phyloP scores from a whole-genome alignment of 1,140 invertebrate species.

The Scaptomyza hsui region DNA sequence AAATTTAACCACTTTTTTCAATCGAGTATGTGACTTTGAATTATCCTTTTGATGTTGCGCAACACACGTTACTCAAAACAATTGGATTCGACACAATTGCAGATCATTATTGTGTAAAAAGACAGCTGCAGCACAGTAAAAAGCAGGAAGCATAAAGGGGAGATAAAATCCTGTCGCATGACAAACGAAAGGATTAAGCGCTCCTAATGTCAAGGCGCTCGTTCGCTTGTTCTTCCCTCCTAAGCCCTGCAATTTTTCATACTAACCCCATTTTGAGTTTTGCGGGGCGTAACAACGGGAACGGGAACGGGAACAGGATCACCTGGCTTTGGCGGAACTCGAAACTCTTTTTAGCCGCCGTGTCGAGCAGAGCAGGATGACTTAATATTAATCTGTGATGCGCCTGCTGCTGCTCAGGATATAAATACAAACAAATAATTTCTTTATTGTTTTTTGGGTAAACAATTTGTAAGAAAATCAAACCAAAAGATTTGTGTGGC shows the following conservation, averaged over 20 bases:
- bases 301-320: slow-evolving; percentile 14
- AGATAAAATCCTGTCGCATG: slow-evolving; percentile 27
- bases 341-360: slow-evolving; percentile 25
- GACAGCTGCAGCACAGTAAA: slow-evolving; percentile 24
- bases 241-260: slow-evolving; percentile 69
- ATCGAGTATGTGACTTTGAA: background rate
- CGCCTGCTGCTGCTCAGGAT: slow-evolving; percentile 32
- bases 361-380: slow-evolving; percentile 44
- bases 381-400: slow-evolving; percentile 54
- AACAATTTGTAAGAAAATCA: slow-evolving; percentile 68
- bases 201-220: slow-evolving; percentile 42
- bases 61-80: background rate
- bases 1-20: too few species aligned
- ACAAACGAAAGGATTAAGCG: slow-evolving; percentile 67
- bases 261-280: slow-evolving; percentile 27
- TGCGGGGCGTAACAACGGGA: slow-evolving; percentile 11
- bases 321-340: slow-evolving; percentile 32
- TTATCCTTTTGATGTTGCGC: background rate
- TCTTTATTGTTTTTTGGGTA: slow-evolving; percentile 48
- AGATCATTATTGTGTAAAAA: background rate
- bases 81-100: background rate
- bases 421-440: slow-evolving; percentile 70
- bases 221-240: slow-evolving; percentile 3
- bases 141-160: slow-evolving; percentile 21
- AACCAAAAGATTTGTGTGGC: slow-evolving; percentile 60